Conservation (phyloP, 2,113 vertebrate species). For the Trichechus manatus region DNA sequence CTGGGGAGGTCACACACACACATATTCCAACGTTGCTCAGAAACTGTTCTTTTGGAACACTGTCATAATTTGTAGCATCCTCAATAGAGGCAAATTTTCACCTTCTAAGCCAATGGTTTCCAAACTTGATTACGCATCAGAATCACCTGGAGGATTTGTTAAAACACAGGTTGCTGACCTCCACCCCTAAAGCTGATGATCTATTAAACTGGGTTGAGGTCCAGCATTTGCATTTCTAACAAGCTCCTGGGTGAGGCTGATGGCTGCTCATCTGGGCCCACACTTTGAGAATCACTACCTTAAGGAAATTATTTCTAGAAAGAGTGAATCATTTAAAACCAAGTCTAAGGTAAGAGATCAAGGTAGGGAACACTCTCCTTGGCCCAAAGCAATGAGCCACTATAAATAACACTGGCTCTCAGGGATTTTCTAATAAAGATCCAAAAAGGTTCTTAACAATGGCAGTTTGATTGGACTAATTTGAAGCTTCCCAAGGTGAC, state of each 20-base stretch:
- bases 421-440: background rate
- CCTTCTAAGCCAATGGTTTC: background rate
- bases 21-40: background rate
- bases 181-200: background rate
- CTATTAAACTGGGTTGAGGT: constrained; percentile 5
- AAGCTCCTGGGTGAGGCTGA: background rate
- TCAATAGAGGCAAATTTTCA: background rate
- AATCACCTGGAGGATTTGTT: background rate
- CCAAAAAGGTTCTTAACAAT: background rate
- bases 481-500: background rate
- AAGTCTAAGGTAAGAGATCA: background rate
- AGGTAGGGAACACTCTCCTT: background rate
- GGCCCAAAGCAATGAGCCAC: background rate
- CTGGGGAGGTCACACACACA: background rate
- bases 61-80: background rate
- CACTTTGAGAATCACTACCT: background rate
- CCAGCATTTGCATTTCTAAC: background rate
- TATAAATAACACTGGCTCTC: background rate
- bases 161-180: background rate
- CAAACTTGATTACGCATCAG: background rate
- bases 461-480: background rate
- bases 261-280: background rate
- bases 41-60: constrained; percentile 12
- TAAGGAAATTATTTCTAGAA: constrained; percentile 46
- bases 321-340: constrained; percentile 39